Percentiles rank a stretch among this genome's conserved stretches.
Evolutionary conservation across 1,140 invertebrate genomes (phyloP).

Genomic region (Panagrolaimus sp.): DNA sequence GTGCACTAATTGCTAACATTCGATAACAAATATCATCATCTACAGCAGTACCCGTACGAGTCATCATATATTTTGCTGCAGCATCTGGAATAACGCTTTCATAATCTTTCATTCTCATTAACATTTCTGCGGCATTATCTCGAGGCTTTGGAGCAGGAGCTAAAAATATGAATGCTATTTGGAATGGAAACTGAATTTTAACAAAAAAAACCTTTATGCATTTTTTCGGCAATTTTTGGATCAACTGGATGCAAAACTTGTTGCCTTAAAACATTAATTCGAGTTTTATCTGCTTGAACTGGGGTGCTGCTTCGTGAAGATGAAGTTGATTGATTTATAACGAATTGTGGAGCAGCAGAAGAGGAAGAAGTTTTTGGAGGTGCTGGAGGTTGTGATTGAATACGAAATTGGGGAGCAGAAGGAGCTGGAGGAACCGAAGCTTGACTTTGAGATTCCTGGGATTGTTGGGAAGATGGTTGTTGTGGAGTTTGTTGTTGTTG

Average conservation of each 20-base stretch:
- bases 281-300: background rate
- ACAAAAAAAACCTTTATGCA: background rate
- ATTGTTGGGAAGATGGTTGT: background rate
- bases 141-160: background rate
- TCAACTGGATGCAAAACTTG: background rate
- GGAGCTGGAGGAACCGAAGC: background rate
- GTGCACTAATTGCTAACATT: background rate
- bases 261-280: background rate
- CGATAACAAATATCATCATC: slow-evolving; percentile 1
- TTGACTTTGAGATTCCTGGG: background rate
- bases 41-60: background rate
- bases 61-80: background rate
- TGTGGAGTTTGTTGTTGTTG: background rate
- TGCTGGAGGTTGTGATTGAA: too few species aligned
- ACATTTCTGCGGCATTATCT: too few species aligned
- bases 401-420: too few species aligned
- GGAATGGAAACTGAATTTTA: background rate
- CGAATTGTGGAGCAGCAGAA: too few species aligned
- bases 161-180: background rate
- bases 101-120: background rate
- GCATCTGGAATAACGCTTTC: slow-evolving; percentile 12
- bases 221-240: background rate
- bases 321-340: too few species aligned
- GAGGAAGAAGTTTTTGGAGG: too few species aligned
- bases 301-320: too few species aligned